Percentiles rank a stretch among this genome's conserved stretches.
Conservation (phyloP, 2,797 vertebrate genomes). For the Lutjanus argentimaculatus region DNA sequence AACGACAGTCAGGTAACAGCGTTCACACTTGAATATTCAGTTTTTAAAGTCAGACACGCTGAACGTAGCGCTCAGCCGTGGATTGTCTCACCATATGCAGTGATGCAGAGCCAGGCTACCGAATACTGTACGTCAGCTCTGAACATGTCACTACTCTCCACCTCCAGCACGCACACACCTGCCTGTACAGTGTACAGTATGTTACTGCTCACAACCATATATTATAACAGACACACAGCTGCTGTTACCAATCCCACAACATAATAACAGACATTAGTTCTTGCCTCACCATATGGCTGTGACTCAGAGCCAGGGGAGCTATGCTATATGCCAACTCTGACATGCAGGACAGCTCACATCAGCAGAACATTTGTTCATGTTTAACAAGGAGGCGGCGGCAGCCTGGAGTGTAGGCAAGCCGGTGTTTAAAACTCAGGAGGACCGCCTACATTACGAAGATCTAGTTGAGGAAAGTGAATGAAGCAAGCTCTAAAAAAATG, state of each 20-base stretch:
- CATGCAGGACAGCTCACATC: constrained; percentile 55
- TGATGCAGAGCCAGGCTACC: constrained; percentile 13
- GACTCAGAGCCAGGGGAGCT: constrained; percentile 45
- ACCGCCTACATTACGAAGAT: neutral
- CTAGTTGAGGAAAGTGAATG: neutral
- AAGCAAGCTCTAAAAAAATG: neutral
- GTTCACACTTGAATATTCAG: constrained; percentile 4
- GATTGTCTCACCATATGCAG: constrained; percentile 21
- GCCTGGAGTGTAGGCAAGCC: constrained; percentile 7
- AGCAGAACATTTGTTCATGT: constrained; percentile 50
- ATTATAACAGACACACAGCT: constrained; percentile 41
- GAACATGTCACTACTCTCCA: constrained; percentile 28
- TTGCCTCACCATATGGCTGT: constrained; percentile 54
- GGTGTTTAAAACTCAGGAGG: constrained; percentile 1
- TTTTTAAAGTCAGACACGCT: constrained; percentile 6
- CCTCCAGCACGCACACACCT: constrained; percentile 23
- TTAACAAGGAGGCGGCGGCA: constrained; percentile 23
- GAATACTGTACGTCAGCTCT: constrained; percentile 15
- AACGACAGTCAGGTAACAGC: neutral
- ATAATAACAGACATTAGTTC: constrained; percentile 55
- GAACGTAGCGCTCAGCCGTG: neutral
- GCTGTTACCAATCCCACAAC: constrained; percentile 16
- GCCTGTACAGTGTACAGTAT: neutral
- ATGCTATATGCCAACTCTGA: constrained; percentile 50
- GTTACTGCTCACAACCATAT: constrained; percentile 5